Evolutionary conservation across 2,113 vertebrate genomes (phyloP).

Genomic region (Campylorhamphus procurvoides): DNA sequence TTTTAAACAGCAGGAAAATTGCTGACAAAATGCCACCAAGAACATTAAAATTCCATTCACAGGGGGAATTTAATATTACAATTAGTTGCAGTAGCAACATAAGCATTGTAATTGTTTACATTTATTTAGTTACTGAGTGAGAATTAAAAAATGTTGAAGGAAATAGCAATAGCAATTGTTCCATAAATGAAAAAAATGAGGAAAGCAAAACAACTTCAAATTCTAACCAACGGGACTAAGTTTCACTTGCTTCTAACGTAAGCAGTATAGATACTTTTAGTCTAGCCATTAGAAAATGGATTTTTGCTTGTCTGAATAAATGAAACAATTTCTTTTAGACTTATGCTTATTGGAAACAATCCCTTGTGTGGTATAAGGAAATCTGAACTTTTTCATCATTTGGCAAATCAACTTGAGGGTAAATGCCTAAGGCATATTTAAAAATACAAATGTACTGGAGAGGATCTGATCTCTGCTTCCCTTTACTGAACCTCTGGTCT

Average conservation of each 20-base stretch:
- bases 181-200: background rate
- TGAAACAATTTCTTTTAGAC: background rate
- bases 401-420: background rate
- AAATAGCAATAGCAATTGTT: background rate
- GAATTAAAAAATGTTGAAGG: slow-evolving; percentile 29
- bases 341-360: background rate
- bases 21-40: slow-evolving; percentile 70
- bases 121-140: slow-evolving; percentile 57
- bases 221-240: background rate
- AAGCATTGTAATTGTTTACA: slow-evolving; percentile 51
- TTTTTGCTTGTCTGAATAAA: background rate
- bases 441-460: rapidly evolving
- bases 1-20: slow-evolving; percentile 74
- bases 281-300: background rate
- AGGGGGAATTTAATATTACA: slow-evolving; percentile 61
- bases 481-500: background rate
- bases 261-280: background rate
- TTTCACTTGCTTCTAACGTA: background rate
- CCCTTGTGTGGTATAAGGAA: background rate
- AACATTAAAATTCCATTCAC: slow-evolving; percentile 61
- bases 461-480: background rate
- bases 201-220: background rate
- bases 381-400: background rate
- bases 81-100: slow-evolving; percentile 54
- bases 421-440: background rate